A percentile compares a stretch with the other conserved stretches of the same genome.
Evolutionary conservation across 2,113 vertebrate genomes (phyloP).

Genomic region (Bucco capensis): DNA sequence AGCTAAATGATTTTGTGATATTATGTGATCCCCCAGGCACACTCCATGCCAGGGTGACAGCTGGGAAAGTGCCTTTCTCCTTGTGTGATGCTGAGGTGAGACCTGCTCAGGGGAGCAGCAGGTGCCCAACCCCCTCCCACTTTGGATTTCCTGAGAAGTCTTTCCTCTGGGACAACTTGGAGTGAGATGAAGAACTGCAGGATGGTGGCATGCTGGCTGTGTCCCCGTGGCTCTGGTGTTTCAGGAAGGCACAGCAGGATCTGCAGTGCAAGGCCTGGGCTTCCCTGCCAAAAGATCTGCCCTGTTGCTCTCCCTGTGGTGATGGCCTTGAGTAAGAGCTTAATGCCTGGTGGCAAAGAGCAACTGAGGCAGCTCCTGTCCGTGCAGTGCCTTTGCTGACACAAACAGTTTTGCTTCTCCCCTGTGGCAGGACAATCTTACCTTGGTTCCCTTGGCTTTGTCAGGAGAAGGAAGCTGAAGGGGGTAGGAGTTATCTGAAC

Average conservation of each 20-base stretch:
- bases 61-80: not conserved
- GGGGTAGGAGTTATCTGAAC: conserved; percentile 37
- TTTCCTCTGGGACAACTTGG: not conserved
- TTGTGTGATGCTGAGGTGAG: not conserved
- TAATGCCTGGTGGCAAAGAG: not conserved
- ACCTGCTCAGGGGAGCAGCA: not conserved
- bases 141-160: not conserved
- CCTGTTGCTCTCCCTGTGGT: too few relatives aligned
- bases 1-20: too few relatives aligned
- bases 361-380: not conserved
- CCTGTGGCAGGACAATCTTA: not conserved
- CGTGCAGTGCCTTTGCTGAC: not conserved
- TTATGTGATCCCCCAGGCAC: too few relatives aligned
- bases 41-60: not conserved
- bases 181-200: not conserved
- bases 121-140: not conserved
- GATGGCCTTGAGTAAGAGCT: not conserved
- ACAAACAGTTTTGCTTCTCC: not conserved
- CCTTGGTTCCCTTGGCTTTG: not conserved
- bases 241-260: not conserved
- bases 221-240: not conserved
- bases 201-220: rapidly evolving
- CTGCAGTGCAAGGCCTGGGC: not conserved
- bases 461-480: conserved; percentile 2
- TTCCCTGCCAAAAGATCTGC: not conserved